These are phyloP conservation scores for Drosophila pseudoananassae DNA, from an alignment of 1,140 invertebrate species.

Conservation along the genomic window DNA sequence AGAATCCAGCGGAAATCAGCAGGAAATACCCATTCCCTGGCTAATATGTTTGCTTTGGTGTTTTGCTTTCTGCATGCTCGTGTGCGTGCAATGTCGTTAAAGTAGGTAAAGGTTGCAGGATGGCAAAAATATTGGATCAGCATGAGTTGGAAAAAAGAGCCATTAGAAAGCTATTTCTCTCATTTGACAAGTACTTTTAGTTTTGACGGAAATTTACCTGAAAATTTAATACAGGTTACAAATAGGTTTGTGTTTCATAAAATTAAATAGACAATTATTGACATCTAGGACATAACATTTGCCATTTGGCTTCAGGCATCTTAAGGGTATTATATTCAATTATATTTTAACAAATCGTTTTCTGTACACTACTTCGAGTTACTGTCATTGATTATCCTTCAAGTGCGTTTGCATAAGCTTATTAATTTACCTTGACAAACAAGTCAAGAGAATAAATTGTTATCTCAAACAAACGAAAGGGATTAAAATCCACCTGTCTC, in stretches of 20 bases:
- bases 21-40: conserved; percentile 40
- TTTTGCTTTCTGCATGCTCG: conserved; percentile 2
- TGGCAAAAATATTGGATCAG: conserved; percentile 15
- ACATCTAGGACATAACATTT: too few relatives aligned
- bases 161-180: not conserved
- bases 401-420: not conserved
- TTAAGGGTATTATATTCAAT: not conserved
- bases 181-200: not conserved
- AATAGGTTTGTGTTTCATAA: too few relatives aligned
- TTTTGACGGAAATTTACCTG: too few relatives aligned
- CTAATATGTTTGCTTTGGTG: conserved; percentile 36
- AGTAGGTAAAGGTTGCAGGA: conserved; percentile 34
- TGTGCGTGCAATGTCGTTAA: conserved; percentile 24
- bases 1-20: conserved; percentile 27
- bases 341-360: not conserved
- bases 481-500: conserved; percentile 3
- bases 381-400: not conserved
- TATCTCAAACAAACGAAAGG: not conserved
- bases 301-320: not conserved
- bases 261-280: too few relatives aligned
- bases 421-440: conserved; percentile 11
- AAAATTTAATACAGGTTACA: not conserved
- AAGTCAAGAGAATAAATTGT: not conserved
- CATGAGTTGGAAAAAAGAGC: not conserved
- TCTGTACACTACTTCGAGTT: not conserved